phyloP scores from a whole-genome alignment of 2,113 vertebrate species.

The Malurus cyaneus region DNA sequence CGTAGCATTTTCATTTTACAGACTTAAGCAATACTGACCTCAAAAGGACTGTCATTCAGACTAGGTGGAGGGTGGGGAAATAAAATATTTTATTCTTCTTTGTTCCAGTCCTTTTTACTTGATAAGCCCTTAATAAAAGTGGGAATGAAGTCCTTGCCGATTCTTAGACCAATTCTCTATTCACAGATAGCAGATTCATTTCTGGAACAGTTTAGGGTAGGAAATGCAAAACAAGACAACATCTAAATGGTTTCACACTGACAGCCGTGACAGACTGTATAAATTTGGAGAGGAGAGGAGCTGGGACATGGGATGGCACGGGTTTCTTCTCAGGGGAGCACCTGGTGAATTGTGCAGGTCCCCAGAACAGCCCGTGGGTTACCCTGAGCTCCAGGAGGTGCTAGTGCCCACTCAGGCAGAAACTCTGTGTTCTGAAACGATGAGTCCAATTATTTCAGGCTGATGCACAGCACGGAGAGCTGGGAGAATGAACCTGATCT shows the following conservation, averaged over 20 bases:
- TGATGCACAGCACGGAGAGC: constrained; percentile 60
- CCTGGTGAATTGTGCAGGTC: constrained; percentile 20
- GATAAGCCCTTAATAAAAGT: constrained; percentile 54
- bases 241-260: constrained; percentile 33
- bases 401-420: constrained; percentile 59
- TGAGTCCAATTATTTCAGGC: constrained; percentile 64
- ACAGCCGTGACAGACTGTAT: neutral
- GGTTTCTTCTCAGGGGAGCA: constrained; percentile 18
- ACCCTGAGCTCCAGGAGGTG: constrained; percentile 45
- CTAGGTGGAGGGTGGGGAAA: constrained; percentile 6
- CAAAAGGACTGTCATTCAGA: constrained; percentile 59
- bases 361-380: constrained; percentile 39
- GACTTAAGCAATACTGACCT: constrained; percentile 71
- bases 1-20: constrained; percentile 71
- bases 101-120: constrained; percentile 49
- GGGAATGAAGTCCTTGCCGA: constrained; percentile 44
- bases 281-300: constrained; percentile 9
- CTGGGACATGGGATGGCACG: neutral
- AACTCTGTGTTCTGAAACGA: constrained; percentile 46
- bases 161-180: constrained; percentile 19
- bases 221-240: constrained; percentile 56
- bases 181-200: constrained; percentile 30
- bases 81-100: constrained; percentile 54
- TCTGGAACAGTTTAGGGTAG: constrained; percentile 20
- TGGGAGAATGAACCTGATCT: constrained; percentile 9